Evolutionary conservation across 2,888 invertebrate species (phyloP), one percentile per base, ranked within the genome.

Genomic region (Drosophila atripex): DNA sequence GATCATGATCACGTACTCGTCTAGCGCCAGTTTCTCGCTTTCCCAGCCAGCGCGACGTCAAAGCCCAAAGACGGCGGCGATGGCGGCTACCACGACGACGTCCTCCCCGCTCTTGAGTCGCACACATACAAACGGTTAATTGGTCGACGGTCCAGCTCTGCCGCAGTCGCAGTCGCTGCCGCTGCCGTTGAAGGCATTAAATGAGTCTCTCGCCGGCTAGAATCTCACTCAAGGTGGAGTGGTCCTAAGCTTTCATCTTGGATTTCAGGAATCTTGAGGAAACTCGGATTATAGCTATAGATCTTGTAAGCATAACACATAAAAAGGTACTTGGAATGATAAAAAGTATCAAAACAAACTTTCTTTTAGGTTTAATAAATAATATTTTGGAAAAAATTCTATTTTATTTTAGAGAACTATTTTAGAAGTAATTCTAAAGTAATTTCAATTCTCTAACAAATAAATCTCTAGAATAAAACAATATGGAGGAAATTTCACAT

Each of bases 21-120:
- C 73, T 70, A 88, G 88, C 86, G 83, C 64, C 64, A 65, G 68
- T 69, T 64, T 80, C 60, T 79, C 70, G 74, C 66, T 80, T 79
- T 52, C 79, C 88, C 88, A 88, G 80, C 80, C 80, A 80, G 88
- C 84, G 28, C 80, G 80, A 79, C 80, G 80, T 83, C 88, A 86
- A 73, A 53, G 53, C 52, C 47, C 52, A 6, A 8, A 8, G 30
- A 30, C 30, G 11, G 12, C 12, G 14, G 28, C 28, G 18, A 18
- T 18, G 30, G 9, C 38, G 14, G 28, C 28, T 9, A 28, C 32
- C 11, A 32, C 32, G 12, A 32, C 32, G 32, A 32, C 38, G 38
- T 38, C 38, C 38, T 38, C 14, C 38, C 14, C 38, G 38, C 38
- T 38, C 38, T 38, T 38, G n/a, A 14, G n/a, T 14, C 14, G 14